phyloP scores from a whole-genome alignment of 2,113 vertebrate genomes.

The Carlito syrichta region DNA sequence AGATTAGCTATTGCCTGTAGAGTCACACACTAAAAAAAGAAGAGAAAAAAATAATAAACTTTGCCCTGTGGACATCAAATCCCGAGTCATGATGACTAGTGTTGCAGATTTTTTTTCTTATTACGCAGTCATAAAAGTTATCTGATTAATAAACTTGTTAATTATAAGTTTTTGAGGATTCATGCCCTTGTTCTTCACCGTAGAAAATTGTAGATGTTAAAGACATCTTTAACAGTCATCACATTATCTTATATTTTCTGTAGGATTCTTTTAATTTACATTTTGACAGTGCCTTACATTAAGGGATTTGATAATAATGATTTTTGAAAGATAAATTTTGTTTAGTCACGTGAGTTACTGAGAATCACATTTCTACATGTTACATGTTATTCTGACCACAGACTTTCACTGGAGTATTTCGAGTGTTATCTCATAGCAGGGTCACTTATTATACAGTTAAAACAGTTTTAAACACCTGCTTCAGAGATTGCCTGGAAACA shows the following conservation, averaged over 20 bases:
- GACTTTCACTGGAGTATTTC: not conserved
- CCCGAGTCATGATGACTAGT: not conserved
- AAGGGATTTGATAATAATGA: not conserved
- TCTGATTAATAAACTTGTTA: not conserved
- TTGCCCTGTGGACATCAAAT: not conserved
- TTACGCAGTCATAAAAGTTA: not conserved
- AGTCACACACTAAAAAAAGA: not conserved
- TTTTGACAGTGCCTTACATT: not conserved
- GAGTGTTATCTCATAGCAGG: not conserved
- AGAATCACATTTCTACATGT: not conserved
- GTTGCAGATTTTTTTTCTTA: not conserved
- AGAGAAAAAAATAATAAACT: not conserved
- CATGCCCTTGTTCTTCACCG: not conserved
- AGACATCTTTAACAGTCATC: not conserved
- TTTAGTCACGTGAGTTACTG: not conserved
- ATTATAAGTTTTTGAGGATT: not conserved
- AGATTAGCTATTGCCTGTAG: not conserved
- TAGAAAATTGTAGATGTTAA: not conserved
- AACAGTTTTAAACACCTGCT: slow-evolving; percentile 20
- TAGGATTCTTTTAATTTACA: not conserved
- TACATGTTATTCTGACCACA: not conserved
- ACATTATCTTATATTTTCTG: not conserved
- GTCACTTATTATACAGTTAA: not conserved
- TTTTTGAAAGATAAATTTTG: not conserved
- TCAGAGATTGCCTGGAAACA: slow-evolving; percentile 73